phyloP scores from a whole-genome alignment of 2,797 vertebrate species.

The Tapirus indicus region DNA sequence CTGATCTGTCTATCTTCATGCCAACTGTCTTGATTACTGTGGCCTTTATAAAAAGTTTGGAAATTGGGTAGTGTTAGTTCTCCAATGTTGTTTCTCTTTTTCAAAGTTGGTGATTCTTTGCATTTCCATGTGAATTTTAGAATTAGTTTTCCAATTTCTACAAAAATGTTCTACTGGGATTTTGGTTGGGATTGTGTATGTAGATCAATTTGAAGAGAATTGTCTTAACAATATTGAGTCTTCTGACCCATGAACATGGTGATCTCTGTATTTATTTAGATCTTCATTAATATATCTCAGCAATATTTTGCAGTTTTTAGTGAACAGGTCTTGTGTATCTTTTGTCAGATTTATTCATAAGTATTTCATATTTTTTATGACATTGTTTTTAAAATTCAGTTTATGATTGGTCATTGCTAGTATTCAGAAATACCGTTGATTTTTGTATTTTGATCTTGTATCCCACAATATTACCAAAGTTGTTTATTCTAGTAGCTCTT shows the following conservation, averaged over 20 bases:
- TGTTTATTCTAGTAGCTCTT: background rate
- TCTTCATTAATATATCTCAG: background rate
- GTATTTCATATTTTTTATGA: background rate
- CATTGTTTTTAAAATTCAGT: background rate
- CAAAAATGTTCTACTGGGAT: background rate
- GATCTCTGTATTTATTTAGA: background rate
- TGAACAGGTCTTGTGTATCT: background rate
- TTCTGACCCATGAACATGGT: background rate
- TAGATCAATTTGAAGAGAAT: background rate
- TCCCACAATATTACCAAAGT: background rate
- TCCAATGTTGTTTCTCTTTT: background rate
- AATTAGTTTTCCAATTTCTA: background rate
- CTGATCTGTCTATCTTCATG: background rate
- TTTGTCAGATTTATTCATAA: background rate
- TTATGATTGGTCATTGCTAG: background rate
- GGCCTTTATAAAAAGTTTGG: background rate
- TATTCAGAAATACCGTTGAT: background rate
- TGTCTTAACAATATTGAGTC: background rate
- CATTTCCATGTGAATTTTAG: background rate
- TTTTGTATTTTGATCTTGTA: background rate
- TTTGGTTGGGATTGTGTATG: background rate
- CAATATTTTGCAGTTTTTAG: background rate
- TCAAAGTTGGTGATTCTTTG: background rate
- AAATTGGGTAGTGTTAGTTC: background rate
- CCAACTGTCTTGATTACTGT: background rate